A percentile compares a stretch with the other conserved stretches of the same genome.
Conservation (phyloP, 2,797 vertebrate species). For the Phoeniculus purpureus region DNA sequence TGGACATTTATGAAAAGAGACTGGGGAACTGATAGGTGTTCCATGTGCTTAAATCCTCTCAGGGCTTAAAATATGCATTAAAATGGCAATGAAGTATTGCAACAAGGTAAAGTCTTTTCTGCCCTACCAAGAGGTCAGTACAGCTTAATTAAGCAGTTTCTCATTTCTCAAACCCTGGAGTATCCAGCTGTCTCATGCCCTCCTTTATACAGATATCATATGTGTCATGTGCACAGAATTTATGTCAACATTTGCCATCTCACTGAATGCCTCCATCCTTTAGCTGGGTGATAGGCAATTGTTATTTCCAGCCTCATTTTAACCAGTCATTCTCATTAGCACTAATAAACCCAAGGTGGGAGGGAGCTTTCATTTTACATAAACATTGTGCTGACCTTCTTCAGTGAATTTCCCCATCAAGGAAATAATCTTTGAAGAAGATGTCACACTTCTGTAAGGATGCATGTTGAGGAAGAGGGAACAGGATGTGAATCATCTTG, state of each 20-base stretch:
- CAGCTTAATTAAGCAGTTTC: slow-evolving; percentile 44
- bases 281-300: background rate
- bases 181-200: slow-evolving; percentile 16
- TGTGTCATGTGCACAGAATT: slow-evolving; percentile 25
- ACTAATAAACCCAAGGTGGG: background rate
- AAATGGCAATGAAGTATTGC: background rate
- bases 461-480: background rate
- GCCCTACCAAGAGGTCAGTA: background rate
- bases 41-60: background rate
- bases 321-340: background rate
- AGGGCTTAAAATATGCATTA: background rate
- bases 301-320: slow-evolving; percentile 22
- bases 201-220: background rate
- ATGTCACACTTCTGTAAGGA: background rate
- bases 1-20: background rate
- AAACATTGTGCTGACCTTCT: slow-evolving; percentile 41
- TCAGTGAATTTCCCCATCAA: background rate
- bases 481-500: slow-evolving; percentile 20
- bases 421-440: background rate
- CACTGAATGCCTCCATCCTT: background rate
- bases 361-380: background rate
- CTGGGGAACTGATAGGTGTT: background rate
- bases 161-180: background rate
- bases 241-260: slow-evolving; percentile 38
- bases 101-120: background rate